Evolutionary conservation across 2,113 vertebrate genomes (phyloP), one percentile per base, ranked within the genome.

Genomic region (Forbesichthys agassizii): DNA sequence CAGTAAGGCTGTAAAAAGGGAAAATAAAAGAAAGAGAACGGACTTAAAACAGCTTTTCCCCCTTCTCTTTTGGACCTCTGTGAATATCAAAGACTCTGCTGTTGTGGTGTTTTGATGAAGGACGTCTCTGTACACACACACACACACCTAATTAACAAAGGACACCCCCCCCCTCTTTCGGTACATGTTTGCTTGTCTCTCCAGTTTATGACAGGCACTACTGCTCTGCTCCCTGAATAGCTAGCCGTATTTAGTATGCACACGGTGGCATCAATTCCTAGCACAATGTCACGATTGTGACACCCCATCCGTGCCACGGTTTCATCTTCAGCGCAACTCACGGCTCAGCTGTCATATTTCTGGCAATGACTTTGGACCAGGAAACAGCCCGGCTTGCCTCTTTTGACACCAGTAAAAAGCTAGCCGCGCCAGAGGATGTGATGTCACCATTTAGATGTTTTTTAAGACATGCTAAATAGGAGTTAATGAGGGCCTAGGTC

Each of bases 31-130:
- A 82, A 89, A 84, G 88, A 77, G 83, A 69, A 46, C 1, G 61
- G 14, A 76, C 66, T 71, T 86, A 87, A 89, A 90, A 83, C 66
- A 75, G 61, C 69, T 70, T 83, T 84, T 73, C 77, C 74, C 88
- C 83, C 84, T 74, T 69, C 51, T 84, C 78, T 70, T 80, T 73
- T 66, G 51, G 46, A 18, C 14, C 87, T 86, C 92, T 91, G 80
- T 93, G 92, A 91, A 88, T 95, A 93, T 95, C 92, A 98, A 96
- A 96, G 93, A 91, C 95, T 93, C 95, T 93, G 95, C 92, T 93
- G 95, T 94, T 91, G 92, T 84, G 86, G 84, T 94, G 93, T 95
- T 95, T 95, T 94, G 90, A 93, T 95, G 94, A 93, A 92, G 92
- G 88, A 87, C 85, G 88, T 84, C 89, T 88, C 85, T 85, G 87